Conservation (phyloP, 2,888 invertebrate genomes). For the Acleris sparsana region DNA sequence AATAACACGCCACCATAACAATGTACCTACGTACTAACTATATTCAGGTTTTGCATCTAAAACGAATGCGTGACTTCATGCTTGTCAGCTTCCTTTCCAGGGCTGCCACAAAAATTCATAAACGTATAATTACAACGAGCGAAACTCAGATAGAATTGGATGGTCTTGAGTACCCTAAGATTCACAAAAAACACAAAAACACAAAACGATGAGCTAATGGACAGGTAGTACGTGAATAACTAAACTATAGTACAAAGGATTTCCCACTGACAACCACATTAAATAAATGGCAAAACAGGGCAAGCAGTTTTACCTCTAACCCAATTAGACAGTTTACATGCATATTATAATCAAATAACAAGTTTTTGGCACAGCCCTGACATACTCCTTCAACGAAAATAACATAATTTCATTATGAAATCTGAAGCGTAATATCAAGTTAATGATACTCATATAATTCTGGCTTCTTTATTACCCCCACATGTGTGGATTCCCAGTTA, state of each 20-base stretch:
- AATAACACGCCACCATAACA: no score
- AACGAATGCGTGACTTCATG: constrained; percentile 6
- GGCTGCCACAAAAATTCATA: no score
- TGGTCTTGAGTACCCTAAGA: no score
- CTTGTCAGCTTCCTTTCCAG: neutral
- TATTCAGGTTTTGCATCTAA: constrained; percentile 2
- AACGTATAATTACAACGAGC: no score
- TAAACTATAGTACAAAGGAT: no score
- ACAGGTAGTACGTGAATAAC: no score
- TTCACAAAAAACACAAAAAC: no score
- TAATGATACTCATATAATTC: constrained; percentile 45
- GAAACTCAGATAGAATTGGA: no score
- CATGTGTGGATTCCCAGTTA: constrained; percentile 47
- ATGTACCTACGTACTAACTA: neutral
- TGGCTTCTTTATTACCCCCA: constrained; percentile 47
- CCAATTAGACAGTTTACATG: neutral
- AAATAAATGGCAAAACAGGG: no score
- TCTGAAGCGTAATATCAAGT: constrained; percentile 42
- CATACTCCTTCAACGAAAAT: constrained; percentile 19
- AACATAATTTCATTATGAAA: constrained; percentile 39
- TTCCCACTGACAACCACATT: no score
- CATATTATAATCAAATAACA: neutral
- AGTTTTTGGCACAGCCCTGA: neutral
- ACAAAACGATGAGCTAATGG: no score
- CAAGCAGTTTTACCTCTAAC: no score